phyloP scores from a whole-genome alignment of 2,888 invertebrate genomes.

The Scotopteryx bipunctaria region DNA sequence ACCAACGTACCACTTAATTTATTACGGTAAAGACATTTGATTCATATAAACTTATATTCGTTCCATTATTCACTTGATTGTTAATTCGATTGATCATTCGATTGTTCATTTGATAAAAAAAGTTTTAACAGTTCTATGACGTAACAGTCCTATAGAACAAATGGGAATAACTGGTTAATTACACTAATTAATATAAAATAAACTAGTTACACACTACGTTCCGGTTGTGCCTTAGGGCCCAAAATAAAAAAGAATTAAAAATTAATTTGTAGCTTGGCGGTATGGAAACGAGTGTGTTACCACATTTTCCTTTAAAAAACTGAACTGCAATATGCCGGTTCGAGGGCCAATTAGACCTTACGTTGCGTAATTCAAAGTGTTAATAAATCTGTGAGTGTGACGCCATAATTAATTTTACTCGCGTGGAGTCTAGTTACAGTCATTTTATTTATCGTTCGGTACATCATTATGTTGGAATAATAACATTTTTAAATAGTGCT shows the following conservation, averaged over 20 bases:
- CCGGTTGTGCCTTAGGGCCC: too few species aligned
- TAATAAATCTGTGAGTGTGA: constrained; percentile 10
- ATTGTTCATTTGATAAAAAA: too few species aligned
- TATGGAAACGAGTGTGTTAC: background rate
- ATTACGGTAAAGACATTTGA: too few species aligned
- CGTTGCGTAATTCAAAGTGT: constrained; percentile 9
- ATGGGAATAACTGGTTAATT: background rate
- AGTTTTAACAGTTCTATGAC: too few species aligned
- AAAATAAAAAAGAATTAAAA: too few species aligned
- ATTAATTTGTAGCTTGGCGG: too few species aligned
- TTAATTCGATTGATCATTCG: too few species aligned
- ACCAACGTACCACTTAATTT: too few species aligned
- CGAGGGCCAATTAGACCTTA: constrained; percentile 19
- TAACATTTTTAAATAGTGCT: background rate
- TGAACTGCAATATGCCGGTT: constrained; percentile 2
- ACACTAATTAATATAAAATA: background rate
- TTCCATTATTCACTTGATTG: too few species aligned
- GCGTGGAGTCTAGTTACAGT: constrained; percentile 8
- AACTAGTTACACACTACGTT: too few species aligned
- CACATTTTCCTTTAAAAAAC: background rate
- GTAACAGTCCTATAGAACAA: background rate
- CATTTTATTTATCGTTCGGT: constrained; percentile 5
- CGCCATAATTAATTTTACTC: constrained; percentile 9
- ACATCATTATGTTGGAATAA: background rate
- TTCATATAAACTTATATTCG: too few species aligned